Evolutionary conservation across 2,113 vertebrate genomes (phyloP).

Genomic region (Tapirus terrestris): DNA sequence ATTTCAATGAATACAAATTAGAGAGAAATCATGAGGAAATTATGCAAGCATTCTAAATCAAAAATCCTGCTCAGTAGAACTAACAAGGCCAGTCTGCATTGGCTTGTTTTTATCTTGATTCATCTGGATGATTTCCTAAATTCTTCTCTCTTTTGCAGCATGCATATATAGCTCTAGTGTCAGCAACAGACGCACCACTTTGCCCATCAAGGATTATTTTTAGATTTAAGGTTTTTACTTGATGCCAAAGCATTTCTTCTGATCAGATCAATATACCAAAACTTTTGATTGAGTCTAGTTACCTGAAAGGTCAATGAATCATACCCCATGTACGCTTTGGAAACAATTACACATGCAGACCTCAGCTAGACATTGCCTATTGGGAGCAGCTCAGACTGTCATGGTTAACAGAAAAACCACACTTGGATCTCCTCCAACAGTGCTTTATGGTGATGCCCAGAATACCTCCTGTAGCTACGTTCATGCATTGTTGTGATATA

Average conservation of each 20-base stretch:
- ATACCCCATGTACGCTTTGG: background rate
- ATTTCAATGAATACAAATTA: background rate
- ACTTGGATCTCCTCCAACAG: background rate
- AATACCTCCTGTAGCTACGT: background rate
- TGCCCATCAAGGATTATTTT: background rate
- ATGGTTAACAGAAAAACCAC: background rate
- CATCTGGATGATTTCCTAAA: background rate
- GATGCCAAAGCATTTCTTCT: conserved; percentile 28
- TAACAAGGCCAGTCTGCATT: background rate
- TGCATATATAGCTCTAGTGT: background rate
- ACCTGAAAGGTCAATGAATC: conserved; percentile 6
- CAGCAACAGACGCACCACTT: background rate
- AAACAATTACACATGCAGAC: background rate
- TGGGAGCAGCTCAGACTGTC: background rate
- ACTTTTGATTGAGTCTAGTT: background rate
- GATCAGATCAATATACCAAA: background rate
- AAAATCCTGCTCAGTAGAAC: background rate
- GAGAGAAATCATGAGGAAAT: conserved; percentile 41
- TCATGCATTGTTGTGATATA: background rate
- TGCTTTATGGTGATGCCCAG: background rate
- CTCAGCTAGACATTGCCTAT: background rate
- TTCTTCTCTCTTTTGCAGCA: background rate
- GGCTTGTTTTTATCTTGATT: background rate
- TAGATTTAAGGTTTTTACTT: background rate
- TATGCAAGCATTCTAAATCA: background rate